phyloP scores from a whole-genome alignment of 1,140 invertebrate genomes.

The Chironomus striatipennis region DNA sequence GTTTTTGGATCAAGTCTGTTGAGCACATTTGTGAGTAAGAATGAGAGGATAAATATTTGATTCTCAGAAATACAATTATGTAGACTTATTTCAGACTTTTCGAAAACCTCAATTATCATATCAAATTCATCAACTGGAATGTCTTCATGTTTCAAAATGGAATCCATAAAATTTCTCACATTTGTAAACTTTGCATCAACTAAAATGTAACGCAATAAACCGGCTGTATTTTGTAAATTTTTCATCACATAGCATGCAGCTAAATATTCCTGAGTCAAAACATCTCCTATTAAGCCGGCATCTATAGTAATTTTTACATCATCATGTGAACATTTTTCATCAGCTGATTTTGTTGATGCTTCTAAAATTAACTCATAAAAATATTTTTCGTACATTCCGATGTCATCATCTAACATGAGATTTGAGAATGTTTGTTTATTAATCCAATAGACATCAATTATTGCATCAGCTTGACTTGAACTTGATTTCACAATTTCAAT shows the following conservation, averaged over 20 bases:
- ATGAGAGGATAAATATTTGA: neutral
- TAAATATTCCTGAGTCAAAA: neutral
- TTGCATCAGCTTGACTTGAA: neutral
- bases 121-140: neutral
- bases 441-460: neutral
- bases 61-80: neutral
- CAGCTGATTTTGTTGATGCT: neutral
- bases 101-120: neutral
- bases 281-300: neutral
- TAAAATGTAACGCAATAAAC: neutral
- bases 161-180: neutral
- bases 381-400: conserved; percentile 3
- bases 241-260: neutral
- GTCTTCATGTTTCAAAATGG: neutral
- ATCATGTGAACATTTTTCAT: neutral
- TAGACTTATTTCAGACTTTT: neutral
- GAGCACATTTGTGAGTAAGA: neutral
- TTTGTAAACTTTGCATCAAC: neutral
- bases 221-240: neutral
- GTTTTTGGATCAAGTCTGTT: neutral
- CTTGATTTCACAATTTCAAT: neutral
- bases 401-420: neutral
- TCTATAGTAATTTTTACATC: no score
- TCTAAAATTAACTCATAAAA: neutral
- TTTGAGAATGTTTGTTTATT: neutral